A percentile compares a stretch with the other conserved stretches of the same genome.
These are phyloP conservation scores for Calliscelio sp. DNA, from an alignment of 2,888 invertebrate genomes.

Conservation along the genomic window DNA sequence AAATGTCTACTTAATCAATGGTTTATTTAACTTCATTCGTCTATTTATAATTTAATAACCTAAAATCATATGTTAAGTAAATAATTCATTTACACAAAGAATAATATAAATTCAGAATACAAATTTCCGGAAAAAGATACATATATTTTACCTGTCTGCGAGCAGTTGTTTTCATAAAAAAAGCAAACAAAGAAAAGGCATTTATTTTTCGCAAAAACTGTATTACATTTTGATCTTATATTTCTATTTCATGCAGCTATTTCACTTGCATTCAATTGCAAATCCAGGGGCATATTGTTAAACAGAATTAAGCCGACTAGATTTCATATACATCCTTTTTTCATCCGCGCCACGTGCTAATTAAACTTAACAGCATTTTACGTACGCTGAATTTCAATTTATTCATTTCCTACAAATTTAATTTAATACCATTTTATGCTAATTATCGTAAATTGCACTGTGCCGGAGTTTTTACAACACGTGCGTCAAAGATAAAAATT, in stretches of 20 bases:
- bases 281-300: constrained; percentile 44
- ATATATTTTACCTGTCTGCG: too few species aligned
- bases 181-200: too few species aligned
- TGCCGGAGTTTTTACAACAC: constrained; percentile 24
- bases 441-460: constrained; percentile 37
- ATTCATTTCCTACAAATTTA: constrained; percentile 59
- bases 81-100: too few species aligned
- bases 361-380: constrained; percentile 56
- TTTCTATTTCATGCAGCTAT: constrained; percentile 2
- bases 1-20: too few species aligned
- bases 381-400: constrained; percentile 57
- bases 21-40: too few species aligned
- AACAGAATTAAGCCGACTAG: constrained; percentile 44
- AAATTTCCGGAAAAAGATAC: too few species aligned
- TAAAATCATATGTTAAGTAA: too few species aligned
- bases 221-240: too few species aligned
- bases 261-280: constrained; percentile 41
- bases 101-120: too few species aligned
- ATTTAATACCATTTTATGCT: constrained; percentile 54
- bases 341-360: constrained; percentile 45
- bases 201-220: too few species aligned
- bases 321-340: constrained; percentile 46
- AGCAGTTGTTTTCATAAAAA: too few species aligned
- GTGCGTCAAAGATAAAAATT: not conserved
- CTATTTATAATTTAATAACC: too few species aligned